These are phyloP conservation scores for Penaeus monodon DNA, from an alignment of 2,888 invertebrate genomes.

Conservation along the genomic window DNA sequence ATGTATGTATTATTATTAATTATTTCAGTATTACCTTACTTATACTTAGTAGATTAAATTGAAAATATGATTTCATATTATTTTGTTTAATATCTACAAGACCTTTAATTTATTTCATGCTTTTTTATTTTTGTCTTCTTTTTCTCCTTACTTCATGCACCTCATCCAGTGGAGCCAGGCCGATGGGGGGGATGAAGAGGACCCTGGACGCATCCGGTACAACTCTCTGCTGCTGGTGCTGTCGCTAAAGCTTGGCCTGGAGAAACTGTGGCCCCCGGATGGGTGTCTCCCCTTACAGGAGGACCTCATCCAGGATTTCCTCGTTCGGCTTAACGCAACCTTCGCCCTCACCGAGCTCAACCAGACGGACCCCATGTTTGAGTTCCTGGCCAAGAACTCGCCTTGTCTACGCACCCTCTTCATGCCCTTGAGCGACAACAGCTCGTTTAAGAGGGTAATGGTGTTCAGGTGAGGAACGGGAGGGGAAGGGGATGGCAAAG, in stretches of 20 bases:
- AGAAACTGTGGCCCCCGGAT: not conserved
- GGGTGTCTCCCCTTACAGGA: conserved; percentile 1
- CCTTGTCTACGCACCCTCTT: not conserved
- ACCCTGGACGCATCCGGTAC: not conserved
- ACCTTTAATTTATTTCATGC: no score
- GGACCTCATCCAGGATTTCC: not conserved
- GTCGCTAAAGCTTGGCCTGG: not conserved
- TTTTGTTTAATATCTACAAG: no score
- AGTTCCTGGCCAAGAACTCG: not conserved
- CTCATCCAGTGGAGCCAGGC: not conserved
- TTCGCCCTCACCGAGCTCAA: conserved; percentile 10
- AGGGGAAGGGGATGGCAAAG: not conserved
- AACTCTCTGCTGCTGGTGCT: not conserved
- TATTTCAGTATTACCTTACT: no score
- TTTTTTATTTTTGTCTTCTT: no score
- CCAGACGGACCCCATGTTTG: conserved; percentile 17
- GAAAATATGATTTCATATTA: no score
- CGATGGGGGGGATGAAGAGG: not conserved
- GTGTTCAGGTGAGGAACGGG: conserved; percentile 13
- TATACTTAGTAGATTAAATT: no score
- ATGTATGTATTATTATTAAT: no score
- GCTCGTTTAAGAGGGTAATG: not conserved
- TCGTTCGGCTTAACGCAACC: not conserved
- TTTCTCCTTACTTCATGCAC: not conserved
- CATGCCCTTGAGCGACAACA: not conserved